Conservation (phyloP, 2,797 vertebrate species). For the Siniperca scherzeri region DNA sequence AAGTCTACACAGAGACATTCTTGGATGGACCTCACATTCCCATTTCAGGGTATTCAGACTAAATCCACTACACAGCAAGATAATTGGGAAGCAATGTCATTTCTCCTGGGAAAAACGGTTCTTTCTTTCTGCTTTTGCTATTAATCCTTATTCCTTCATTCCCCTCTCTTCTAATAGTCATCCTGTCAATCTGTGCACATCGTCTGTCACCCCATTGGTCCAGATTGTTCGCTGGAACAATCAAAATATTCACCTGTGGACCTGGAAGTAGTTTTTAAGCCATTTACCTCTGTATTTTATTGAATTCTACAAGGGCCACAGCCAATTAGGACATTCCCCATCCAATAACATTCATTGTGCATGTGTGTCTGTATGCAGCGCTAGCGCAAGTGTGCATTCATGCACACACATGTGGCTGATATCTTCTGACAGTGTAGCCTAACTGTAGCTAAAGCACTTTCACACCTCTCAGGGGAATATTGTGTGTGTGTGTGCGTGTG, state of each 20-base stretch:
- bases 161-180: slow-evolving; percentile 37
- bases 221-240: slow-evolving; percentile 1
- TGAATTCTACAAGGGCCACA: slow-evolving; percentile 15
- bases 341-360: slow-evolving; percentile 12
- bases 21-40: slow-evolving; percentile 17
- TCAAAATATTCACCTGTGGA: slow-evolving; percentile 24
- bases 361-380: not conserved
- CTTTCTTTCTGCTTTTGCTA: slow-evolving; percentile 33
- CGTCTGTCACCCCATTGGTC: slow-evolving; percentile 7
- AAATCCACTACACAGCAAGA: slow-evolving; percentile 30
- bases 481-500: slow-evolving; percentile 22
- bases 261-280: slow-evolving; percentile 22
- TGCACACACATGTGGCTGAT: slow-evolving; percentile 24
- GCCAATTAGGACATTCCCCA: slow-evolving; percentile 29
- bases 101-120: slow-evolving; percentile 28
- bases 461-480: slow-evolving; percentile 45
- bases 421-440: slow-evolving; percentile 36
- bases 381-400: slow-evolving; percentile 13
- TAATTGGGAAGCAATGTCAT: slow-evolving; percentile 48
- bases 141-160: slow-evolving; percentile 45
- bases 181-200: slow-evolving; percentile 44
- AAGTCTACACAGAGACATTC: slow-evolving; percentile 30
- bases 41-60: slow-evolving; percentile 36
- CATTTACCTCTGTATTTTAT: slow-evolving; percentile 41
- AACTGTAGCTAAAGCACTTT: slow-evolving; percentile 50